Evolutionary conservation across 2,888 invertebrate species (phyloP), one percentile per base, ranked within the genome.

Genomic region (Salticus scenicus): DNA sequence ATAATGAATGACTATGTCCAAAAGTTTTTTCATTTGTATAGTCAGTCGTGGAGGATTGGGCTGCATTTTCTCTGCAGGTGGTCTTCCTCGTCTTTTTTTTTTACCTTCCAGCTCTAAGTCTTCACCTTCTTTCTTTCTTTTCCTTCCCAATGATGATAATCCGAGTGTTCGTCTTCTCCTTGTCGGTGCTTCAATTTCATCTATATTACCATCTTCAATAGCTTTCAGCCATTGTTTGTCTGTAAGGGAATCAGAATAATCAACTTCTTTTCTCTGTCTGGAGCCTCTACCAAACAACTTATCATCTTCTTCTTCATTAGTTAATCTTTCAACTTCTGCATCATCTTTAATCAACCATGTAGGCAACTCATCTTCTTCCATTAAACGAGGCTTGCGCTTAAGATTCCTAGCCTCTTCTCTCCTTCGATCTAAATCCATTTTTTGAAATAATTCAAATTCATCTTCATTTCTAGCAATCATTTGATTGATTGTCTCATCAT

Each of bases 401-500:
- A 94, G 92, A 90, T 96, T 96, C 80, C 94, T 93, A 0, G 94
- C 93, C 89, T 95, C 94, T 89, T 94, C 94, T 89, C 96, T 93
- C 90, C 96, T 94, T 82, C 99, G 93, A 89, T 99, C 99, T 71
- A 96, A 92, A 91, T 99, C 99, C 93, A 98, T 95, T 90, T 95
- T 87, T 64, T 89, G 96, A 92, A 98, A 98, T 27, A 94, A 91
- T 90, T 99, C 98, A 91, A 98, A 95, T 91, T 99, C 99, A 5
- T 95, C 96, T 91, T 99, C 98, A 10, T 95, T 94, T 85, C 99
- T 94, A 0, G 98, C 98, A 89, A 99, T 96, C 98, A 99, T 99
- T 92, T 98, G 98, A 92, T 99, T 99, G 71, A 99, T 96, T 71
- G 98, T 95, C 91, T 99, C 99, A 91, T 99, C 99, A 91, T 99